phyloP scores from a whole-genome alignment of 2,797 vertebrate genomes.

The Clarias pachynema region DNA sequence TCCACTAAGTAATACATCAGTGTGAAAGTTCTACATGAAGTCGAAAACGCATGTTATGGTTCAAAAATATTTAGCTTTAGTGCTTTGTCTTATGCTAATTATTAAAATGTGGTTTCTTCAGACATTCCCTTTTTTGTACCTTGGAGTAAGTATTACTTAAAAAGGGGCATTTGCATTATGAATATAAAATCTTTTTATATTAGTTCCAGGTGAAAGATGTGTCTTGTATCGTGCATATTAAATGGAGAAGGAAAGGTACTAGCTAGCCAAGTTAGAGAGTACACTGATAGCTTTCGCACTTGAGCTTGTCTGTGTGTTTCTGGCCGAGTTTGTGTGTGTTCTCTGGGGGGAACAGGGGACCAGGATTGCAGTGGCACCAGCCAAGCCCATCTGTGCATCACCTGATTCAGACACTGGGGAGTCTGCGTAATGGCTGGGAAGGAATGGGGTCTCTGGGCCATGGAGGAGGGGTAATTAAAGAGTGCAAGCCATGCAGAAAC shows the following conservation, averaged over 20 bases:
- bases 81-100: background rate
- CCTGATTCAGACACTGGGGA: slow-evolving; percentile 77
- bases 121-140: background rate
- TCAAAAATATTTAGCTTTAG: background rate
- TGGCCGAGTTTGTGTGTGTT: slow-evolving; percentile 18
- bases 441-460: slow-evolving; percentile 76
- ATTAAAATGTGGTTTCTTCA: background rate
- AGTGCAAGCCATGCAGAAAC: slow-evolving; percentile 84
- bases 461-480: slow-evolving; percentile 79
- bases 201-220: background rate
- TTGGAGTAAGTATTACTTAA: background rate
- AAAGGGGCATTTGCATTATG: background rate
- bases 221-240: background rate
- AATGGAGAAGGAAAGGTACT: background rate
- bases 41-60: background rate
- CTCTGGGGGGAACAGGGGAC: slow-evolving; percentile 36
- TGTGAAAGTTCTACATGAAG: background rate
- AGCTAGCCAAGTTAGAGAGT: background rate
- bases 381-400: slow-evolving; percentile 82
- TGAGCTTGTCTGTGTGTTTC: slow-evolving; percentile 8
- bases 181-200: background rate
- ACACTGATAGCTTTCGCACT: background rate
- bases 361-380: slow-evolving; percentile 65
- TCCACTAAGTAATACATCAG: background rate
- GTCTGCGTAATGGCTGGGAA: slow-evolving; percentile 82